Evolutionary conservation across 2,888 invertebrate genomes (phyloP), one percentile per base, ranked within the genome.

Genomic region (Sclerodermus sp.): DNA sequence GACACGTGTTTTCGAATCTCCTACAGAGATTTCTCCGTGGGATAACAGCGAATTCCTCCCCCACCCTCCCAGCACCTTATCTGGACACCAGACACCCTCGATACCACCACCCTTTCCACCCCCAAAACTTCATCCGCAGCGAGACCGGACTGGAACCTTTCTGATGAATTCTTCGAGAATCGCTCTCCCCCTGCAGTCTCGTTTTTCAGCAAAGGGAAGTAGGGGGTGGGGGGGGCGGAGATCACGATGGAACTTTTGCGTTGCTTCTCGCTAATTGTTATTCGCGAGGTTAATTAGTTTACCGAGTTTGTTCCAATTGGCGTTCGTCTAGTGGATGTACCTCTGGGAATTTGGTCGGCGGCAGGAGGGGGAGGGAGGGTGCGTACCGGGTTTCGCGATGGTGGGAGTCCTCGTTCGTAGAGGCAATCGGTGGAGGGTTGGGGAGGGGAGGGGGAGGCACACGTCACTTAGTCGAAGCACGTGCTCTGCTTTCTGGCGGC

Each of bases 401-500:
- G 53, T 57, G 53, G 57, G 53, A 55, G 49, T 30, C 30, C 8
- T 6, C 10, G 30, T 30, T 30, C 30, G 30, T n/a, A n/a, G n/a
- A n/a, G n/a, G n/a, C n/a, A n/a, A n/a, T 9, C 51, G 46, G 49
- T 12, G 51, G 30, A 46, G 47, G 53, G 55, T 46, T 55, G 57
- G 53, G 58, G 53, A 57, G 55, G 60, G 51, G 59, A 55, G 58
- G 60, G 57, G 60, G 66, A 62, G 70, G 70, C 69, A 65, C 69
- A 67, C 74, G 75, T 76, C 75, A 75, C 70, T 71, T 68, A 65
- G 60, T 60, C 57, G 67, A 66, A 74, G 74, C 75, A 76, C 76
- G 76, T 75, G 76, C 75, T 74, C 72, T 64, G 71, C 58, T 75
- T 74, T 74, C 72, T 73, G 74, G 73, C 74, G 70, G 70, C 70